Base-by-base conservation (phyloP, 2,797 vertebrate species). In the Tamandua tetradactyla region DNA sequence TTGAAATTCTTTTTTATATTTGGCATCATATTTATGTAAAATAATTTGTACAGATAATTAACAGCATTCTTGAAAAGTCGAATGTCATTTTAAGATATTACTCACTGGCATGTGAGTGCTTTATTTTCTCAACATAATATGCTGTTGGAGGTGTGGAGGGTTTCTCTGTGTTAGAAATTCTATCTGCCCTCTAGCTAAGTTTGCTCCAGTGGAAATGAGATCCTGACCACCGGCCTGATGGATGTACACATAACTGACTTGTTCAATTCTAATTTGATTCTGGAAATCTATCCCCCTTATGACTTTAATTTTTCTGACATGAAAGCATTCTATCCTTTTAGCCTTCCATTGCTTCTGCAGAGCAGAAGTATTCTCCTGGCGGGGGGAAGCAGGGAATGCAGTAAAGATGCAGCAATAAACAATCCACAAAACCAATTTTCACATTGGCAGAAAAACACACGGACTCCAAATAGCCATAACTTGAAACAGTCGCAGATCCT, bases 191-290 rank as follows among this genome's bases (percentile, higher is more conserved):
- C 76, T 47, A 96, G 96, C 97, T 85, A 96, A 94, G 93, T 96
- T 96, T 96, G 88, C 86, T 97, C 94, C 95, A 61, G 96, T 97
- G 84, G 86, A 96, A 97, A 97, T 97, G 95, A 97, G 96, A 97
- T 97, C 87, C 95, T 96, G 97, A 96, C 95, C 97, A 95, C 89
- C 89, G 59, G 81, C 27, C 84, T 96, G 96, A 97, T 97, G 91
- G 93, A 97, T 97, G 95, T 57, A 96, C 93, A 96, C 95, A 95
- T 96, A 97, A 96, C 93, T 93, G 96, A 96, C 96, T 97, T 97
- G 94, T 94, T 97, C 97, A 96, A 96, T 97, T 97, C 96, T 97
- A 97, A 97, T 97, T 97, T 97, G 97, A 97, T 97, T 97, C 95
- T 94, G 80, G 95, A 96, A 95, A 97, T 97, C 94, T 95, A 94